Conservation (phyloP, 2,113 vertebrate species). For the Chlamydotis undulata region DNA sequence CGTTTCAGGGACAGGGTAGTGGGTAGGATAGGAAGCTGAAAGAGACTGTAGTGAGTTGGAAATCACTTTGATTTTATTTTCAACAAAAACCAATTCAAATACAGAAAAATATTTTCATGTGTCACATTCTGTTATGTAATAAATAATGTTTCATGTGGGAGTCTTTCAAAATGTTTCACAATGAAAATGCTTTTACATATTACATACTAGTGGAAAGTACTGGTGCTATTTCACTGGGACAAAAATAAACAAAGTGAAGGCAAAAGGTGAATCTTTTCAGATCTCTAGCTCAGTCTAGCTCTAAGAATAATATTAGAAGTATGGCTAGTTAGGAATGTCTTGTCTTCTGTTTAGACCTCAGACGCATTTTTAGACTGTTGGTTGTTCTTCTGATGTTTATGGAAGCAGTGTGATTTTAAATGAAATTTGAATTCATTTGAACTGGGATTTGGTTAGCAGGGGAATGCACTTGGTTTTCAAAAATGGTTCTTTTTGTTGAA, state of each 20-base stretch:
- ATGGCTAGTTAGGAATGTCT: conserved; percentile 18
- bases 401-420: conserved; percentile 31
- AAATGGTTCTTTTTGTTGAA: neutral
- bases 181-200: neutral
- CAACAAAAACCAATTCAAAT: neutral
- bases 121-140: neutral
- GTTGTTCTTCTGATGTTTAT: conserved; percentile 43
- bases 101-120: neutral
- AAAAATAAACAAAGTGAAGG: neutral
- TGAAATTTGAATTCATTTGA: neutral
- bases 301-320: conserved; percentile 50
- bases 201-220: neutral
- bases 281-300: neutral
- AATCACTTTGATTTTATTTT: neutral
- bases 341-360: conserved; percentile 44
- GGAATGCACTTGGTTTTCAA: neutral
- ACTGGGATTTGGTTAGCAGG: neutral
- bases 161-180: neutral
- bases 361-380: conserved; percentile 35
- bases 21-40: neutral
- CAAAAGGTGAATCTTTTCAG: neutral
- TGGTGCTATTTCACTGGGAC: neutral
- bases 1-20: neutral
- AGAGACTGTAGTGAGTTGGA: neutral
- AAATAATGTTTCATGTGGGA: neutral